These are phyloP conservation scores for Drosophila cognata DNA, from an alignment of 2,888 invertebrate species.

Conservation along the genomic window DNA sequence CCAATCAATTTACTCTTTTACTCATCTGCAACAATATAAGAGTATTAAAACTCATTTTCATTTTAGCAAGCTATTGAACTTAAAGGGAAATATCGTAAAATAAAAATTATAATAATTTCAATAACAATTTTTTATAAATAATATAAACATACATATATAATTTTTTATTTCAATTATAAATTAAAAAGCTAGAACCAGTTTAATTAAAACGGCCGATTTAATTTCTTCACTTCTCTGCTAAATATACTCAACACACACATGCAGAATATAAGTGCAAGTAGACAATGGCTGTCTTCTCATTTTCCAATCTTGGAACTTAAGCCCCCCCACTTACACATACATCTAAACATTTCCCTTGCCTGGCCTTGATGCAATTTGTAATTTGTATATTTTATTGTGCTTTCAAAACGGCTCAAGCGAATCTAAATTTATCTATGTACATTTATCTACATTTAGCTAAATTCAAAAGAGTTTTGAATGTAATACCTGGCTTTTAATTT, in stretches of 20 bases:
- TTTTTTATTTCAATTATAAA: background rate
- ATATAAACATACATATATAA: background rate
- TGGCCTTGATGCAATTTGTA: constrained; percentile 25
- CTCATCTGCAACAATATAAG: background rate
- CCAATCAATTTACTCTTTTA: background rate
- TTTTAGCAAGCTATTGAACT: background rate
- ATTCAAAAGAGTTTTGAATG: background rate
- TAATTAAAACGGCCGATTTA: background rate
- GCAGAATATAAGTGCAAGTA: background rate
- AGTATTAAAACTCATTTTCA: background rate
- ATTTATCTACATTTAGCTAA: background rate
- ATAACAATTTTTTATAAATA: background rate
- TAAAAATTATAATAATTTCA: background rate
- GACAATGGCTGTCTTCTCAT: background rate
- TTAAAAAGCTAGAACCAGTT: background rate
- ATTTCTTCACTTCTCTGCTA: background rate
- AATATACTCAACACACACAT: background rate
- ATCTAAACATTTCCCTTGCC: constrained; percentile 4
- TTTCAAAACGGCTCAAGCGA: constrained; percentile 45
- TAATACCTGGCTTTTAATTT: constrained; percentile 23
- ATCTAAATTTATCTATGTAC: constrained; percentile 8
- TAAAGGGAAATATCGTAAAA: background rate
- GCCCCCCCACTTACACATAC: no score
- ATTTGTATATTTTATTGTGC: constrained; percentile 6
- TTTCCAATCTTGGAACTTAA: background rate